Percentiles rank a stretch among this genome's conserved stretches.
Evolutionary conservation across 2,797 vertebrate genomes (phyloP).

Genomic region (Micropoecilia bifurca): DNA sequence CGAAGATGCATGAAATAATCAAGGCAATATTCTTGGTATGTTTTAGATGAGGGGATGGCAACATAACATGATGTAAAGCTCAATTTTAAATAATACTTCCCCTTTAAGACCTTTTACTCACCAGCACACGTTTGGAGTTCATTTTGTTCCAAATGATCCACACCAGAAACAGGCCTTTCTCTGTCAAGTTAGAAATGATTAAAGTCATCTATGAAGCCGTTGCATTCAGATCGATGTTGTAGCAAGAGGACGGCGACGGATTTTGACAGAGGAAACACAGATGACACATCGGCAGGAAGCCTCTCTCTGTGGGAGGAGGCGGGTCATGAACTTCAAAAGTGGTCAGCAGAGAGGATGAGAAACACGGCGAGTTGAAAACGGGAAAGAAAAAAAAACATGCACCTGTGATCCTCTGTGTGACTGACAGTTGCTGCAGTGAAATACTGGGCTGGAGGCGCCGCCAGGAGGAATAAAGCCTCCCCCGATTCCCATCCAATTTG

Average conservation of each 20-base stretch:
- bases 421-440: conserved; percentile 66
- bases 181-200: conserved; percentile 7
- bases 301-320: conserved; percentile 27
- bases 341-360: conserved; percentile 42
- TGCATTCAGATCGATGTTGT: conserved; percentile 16
- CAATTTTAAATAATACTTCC: too few relatives aligned
- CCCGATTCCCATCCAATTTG: conserved; percentile 79
- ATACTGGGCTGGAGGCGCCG: conserved; percentile 68
- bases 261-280: conserved; percentile 36
- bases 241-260: conserved; percentile 32
- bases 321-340: conserved; percentile 65
- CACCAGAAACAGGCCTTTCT: background rate
- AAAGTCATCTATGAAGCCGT: background rate
- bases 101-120: background rate
- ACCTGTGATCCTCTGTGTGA: conserved; percentile 53
- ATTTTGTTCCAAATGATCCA: background rate
- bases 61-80: too few relatives aligned
- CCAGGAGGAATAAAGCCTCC: conserved; percentile 75
- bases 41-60: too few relatives aligned
- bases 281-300: conserved; percentile 36
- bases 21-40: too few relatives aligned
- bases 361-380: conserved; percentile 64
- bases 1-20: too few relatives aligned
- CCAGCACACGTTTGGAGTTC: background rate
- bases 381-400: conserved; percentile 61